Evolutionary conservation across 2,888 invertebrate species (phyloP).

Genomic region (Conchocele bisecta): DNA sequence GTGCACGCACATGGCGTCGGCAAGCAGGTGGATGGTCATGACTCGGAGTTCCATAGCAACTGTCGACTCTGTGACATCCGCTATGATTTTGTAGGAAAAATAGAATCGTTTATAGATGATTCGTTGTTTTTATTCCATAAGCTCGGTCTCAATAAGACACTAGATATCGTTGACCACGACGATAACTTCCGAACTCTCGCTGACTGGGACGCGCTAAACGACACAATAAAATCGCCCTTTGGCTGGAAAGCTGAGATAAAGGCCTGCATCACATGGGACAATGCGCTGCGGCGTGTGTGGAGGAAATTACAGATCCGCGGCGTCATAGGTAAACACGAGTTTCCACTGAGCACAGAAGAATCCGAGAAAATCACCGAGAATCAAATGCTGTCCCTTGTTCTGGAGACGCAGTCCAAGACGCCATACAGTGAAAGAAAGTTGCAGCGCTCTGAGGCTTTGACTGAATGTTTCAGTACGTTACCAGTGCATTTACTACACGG

Average conservation of each 20-base stretch:
- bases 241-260: slow-evolving; percentile 24
- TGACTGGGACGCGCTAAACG: slow-evolving; percentile 49
- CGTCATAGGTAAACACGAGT: slow-evolving; percentile 43
- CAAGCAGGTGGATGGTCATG: slow-evolving; percentile 57
- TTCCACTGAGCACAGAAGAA: slow-evolving; percentile 35
- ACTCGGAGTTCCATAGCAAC: slow-evolving; percentile 49
- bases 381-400: slow-evolving; percentile 40
- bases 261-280: slow-evolving; percentile 42
- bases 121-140: slow-evolving; percentile 25
- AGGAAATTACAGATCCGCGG: slow-evolving; percentile 54
- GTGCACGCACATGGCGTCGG: slow-evolving; percentile 45
- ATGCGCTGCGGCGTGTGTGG: slow-evolving; percentile 51
- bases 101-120: slow-evolving; percentile 62
- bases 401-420: slow-evolving; percentile 24
- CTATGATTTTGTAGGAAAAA: slow-evolving; percentile 63
- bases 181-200: slow-evolving; percentile 26
- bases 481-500: slow-evolving; percentile 11
- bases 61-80: slow-evolving; percentile 57
- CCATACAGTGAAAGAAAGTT: slow-evolving; percentile 23
- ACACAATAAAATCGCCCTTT: slow-evolving; percentile 44
- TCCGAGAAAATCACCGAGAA: slow-evolving; percentile 31
- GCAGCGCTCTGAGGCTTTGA: slow-evolving; percentile 43
- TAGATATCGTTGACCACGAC: not conserved
- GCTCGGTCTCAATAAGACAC: slow-evolving; percentile 33
- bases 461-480: slow-evolving; percentile 44